A percentile compares a stretch with the other conserved stretches of the same genome.
Evolutionary conservation across 1,140 invertebrate species (phyloP).

Genomic region (Heliconius nattereri): DNA sequence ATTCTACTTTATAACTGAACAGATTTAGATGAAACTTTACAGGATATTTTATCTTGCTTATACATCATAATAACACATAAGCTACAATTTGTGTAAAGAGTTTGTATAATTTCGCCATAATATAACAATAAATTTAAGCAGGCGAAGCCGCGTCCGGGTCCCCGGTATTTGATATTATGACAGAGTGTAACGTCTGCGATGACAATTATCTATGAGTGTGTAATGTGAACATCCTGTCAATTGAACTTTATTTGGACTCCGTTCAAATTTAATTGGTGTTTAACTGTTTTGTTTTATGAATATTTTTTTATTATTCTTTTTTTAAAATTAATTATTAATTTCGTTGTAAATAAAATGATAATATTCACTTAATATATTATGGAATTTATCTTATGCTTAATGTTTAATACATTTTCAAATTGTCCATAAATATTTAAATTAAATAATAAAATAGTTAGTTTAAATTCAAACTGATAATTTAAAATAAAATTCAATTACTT

Average conservation of each 20-base stretch:
- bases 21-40: too few relatives aligned
- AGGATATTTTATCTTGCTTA: too few relatives aligned
- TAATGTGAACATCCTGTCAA: conserved; percentile 37
- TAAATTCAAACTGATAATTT: too few relatives aligned
- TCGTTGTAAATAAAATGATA: not conserved
- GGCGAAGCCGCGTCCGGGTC: not conserved
- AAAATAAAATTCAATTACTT: too few relatives aligned
- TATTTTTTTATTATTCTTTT: not conserved
- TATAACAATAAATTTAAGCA: not conserved
- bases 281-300: not conserved
- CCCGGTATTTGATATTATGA: not conserved
- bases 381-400: too few relatives aligned
- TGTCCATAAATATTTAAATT: too few relatives aligned
- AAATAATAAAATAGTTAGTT: too few relatives aligned
- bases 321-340: not conserved
- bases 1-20: too few relatives aligned
- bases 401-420: too few relatives aligned
- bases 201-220: conserved; percentile 30
- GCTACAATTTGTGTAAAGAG: too few relatives aligned
- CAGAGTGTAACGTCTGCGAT: conserved; percentile 16
- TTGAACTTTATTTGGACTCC: conserved; percentile 28
- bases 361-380: not conserved
- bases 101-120: not conserved
- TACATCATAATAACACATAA: too few relatives aligned
- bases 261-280: conserved; percentile 21